Conservation (phyloP, 37 sponge, comb jelly and placozoan genomes). For the Aphrocallistes beatrix region DNA sequence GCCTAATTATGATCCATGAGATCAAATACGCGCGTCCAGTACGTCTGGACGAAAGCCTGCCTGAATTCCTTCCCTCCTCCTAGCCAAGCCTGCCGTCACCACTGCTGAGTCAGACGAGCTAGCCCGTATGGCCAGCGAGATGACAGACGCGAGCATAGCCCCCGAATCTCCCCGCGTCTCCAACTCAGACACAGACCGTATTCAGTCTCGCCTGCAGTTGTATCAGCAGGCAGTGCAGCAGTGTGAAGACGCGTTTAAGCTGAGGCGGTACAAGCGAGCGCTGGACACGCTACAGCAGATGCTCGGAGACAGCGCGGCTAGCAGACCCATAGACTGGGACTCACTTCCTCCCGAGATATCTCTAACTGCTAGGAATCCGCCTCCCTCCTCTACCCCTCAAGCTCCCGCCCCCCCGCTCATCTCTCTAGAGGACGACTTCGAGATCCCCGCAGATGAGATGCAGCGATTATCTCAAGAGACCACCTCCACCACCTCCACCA, state of each 20-base stretch:
- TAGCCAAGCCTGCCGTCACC: too few species aligned
- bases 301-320: background rate
- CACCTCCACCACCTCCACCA: background rate
- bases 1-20: too few species aligned
- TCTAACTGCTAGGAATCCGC: background rate
- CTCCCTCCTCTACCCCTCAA: background rate
- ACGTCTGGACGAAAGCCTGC: too few species aligned
- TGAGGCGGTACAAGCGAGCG: conserved; percentile 48
- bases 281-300: conserved; percentile 28
- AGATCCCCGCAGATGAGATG: background rate
- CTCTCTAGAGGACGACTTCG: background rate
- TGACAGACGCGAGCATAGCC: background rate
- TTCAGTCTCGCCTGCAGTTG: background rate
- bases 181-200: background rate
- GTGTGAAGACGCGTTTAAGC: conserved; percentile 51
- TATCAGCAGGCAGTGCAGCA: conserved; percentile 25
- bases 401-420: background rate
- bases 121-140: background rate
- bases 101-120: background rate
- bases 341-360: background rate
- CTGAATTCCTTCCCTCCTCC: too few species aligned
- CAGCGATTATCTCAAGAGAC: background rate
- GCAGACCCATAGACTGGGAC: background rate
- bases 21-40: too few species aligned
- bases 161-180: conserved; percentile 10